A percentile compares a stretch with the other conserved stretches of the same genome.
These are phyloP conservation scores for Corythornis madagascariensis DNA, from an alignment of 2,113 vertebrate genomes.

Conservation along the genomic window DNA sequence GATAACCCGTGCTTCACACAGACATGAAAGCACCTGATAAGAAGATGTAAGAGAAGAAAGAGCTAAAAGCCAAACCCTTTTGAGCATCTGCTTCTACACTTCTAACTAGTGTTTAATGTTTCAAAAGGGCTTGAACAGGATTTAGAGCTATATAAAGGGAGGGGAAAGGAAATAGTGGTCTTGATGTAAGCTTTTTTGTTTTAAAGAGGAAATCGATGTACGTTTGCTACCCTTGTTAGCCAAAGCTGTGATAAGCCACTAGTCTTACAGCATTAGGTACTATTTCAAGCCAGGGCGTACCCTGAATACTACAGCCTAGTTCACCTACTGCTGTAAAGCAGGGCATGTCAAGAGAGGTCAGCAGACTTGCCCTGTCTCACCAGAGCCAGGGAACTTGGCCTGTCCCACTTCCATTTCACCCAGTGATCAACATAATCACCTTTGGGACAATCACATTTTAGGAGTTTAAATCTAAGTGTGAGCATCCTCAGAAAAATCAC, in stretches of 20 bases:
- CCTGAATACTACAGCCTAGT: not conserved
- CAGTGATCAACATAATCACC: not conserved
- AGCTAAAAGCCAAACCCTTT: not conserved
- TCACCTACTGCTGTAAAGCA: not conserved
- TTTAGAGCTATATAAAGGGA: not conserved
- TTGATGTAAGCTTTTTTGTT: not conserved
- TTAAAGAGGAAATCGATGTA: not conserved
- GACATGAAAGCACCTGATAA: not conserved
- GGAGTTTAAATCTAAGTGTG: not conserved
- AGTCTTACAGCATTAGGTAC: not conserved
- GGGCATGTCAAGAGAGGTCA: not conserved
- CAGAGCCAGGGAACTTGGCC: not conserved
- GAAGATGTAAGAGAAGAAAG: not conserved
- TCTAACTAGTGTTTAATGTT: not conserved
- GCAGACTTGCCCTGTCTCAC: not conserved
- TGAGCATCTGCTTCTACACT: not conserved
- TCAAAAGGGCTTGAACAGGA: not conserved
- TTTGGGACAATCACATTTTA: not conserved
- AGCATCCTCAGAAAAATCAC: not conserved
- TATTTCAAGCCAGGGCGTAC: not conserved
- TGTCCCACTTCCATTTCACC: not conserved
- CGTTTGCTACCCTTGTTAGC: not conserved
- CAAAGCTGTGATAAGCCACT: not conserved
- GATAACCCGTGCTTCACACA: not conserved
- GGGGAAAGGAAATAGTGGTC: not conserved